Evolutionary conservation across 2,113 vertebrate species (phyloP), one percentile per base, ranked within the genome.

Genomic region (Elephantulus edwardii): DNA sequence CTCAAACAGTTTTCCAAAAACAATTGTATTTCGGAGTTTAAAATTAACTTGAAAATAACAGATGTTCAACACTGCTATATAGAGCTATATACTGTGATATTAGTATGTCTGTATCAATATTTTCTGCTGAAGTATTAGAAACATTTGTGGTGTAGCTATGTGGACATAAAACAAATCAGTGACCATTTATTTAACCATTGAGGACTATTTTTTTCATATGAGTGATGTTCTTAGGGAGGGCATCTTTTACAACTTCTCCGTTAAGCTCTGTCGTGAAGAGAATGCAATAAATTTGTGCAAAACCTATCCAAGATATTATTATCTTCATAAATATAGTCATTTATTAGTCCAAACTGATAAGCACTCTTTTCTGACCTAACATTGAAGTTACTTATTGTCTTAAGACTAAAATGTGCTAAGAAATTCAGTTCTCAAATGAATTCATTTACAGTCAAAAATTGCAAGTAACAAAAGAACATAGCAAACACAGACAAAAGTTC

Each of bases 111-210:
- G 66, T 46, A 91, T 82, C 93, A 95, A 94, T 89, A 76, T 83
- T 77, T 86, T 83, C 22, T 70, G 62, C 44, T 93, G 44, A 93
- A 94, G 90, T 81, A 80, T 52, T 83, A 77, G 85, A 81, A 91
- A 85, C 12, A 24, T n/a, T 79, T 78, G 13, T 92, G 26, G 50
- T 78, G 86, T 81, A 88, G 62, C 6, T 72, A 86, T 75, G 3
- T 8, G 54, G 30, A 16, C 78, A 87, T 86, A 92, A 96, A 95
- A 94, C 50, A 75, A 83, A 94, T 92, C 72, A 92, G 5, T 91
- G 85, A 76, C 66, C 54, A 14, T 91, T 93, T 90, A 93, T 95
- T 93, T 94, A 40, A 72, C 88, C n/a, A 88, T 70, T 90, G 40
- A 72, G 13, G 60, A 28, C 88, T n/a, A 80, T 84, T 91, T 79